Conservation (phyloP, 2,888 invertebrate species). For the Julus scanicus region DNA sequence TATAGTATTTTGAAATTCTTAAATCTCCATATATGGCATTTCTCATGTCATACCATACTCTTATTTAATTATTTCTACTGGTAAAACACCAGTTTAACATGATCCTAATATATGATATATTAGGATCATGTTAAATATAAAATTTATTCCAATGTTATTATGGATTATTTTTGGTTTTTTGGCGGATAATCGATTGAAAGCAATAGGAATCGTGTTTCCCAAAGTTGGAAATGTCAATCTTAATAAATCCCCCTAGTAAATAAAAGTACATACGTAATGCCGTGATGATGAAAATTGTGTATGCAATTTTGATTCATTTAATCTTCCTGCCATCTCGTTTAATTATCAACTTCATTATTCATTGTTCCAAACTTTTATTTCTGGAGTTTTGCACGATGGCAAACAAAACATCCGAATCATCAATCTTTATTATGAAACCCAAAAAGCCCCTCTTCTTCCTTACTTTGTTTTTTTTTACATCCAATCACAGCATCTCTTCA, state of each 20-base stretch:
- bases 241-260: neutral
- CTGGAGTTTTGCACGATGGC: neutral
- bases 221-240: neutral
- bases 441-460: neutral
- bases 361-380: neutral
- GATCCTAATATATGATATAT: no score
- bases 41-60: no score
- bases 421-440: slow-evolving; percentile 30
- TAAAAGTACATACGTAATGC: neutral
- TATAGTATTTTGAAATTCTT: no score
- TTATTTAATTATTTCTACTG: no score
- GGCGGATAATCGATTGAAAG: neutral
- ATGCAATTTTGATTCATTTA: neutral
- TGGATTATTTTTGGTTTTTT: no score
- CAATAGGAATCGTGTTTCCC: neutral
- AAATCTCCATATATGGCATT: no score
- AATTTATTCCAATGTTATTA: no score
- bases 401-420: slow-evolving; percentile 10
- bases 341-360: slow-evolving; percentile 16
- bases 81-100: no score
- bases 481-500: slow-evolving; percentile 18
- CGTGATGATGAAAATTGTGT: neutral
- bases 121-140: no score
- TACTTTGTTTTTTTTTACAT: neutral
- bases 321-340: neutral